Conservation (phyloP, 2,888 invertebrate species). For the Macaria notata region DNA sequence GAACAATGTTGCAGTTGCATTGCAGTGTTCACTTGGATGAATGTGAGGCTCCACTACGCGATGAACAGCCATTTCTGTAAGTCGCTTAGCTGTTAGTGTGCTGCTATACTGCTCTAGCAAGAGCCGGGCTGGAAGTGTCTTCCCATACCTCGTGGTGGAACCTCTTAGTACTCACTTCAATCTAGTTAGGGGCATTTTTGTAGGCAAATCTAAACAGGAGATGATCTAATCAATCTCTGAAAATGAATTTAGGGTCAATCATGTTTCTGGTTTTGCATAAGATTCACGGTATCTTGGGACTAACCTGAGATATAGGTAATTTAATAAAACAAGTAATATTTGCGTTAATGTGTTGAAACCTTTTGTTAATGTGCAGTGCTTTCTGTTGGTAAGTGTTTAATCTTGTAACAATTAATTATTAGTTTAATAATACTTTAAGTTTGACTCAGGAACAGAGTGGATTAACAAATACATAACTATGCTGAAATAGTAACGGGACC, state of each 20-base stretch:
- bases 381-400: constrained; percentile 64
- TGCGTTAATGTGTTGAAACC: constrained; percentile 64
- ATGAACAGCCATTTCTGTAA: constrained; percentile 23
- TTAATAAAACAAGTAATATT: constrained; percentile 31
- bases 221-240: constrained; percentile 53
- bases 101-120: constrained; percentile 12
- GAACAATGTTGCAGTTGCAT: too few species aligned
- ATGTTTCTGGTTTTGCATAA: constrained; percentile 42
- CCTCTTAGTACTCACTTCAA: constrained; percentile 43
- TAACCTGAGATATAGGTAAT: constrained; percentile 51
- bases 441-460: constrained; percentile 77
- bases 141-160: constrained; percentile 26
- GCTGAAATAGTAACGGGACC: constrained; percentile 59
- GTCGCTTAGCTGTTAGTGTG: constrained; percentile 19
- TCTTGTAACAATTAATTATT: too few species aligned
- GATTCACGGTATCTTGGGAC: constrained; percentile 42
- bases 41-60: constrained; percentile 21
- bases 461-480: constrained; percentile 43
- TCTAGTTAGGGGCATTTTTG: constrained; percentile 47
- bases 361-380: constrained; percentile 72
- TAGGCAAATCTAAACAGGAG: constrained; percentile 42
- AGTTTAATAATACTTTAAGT: constrained; percentile 64
- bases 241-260: constrained; percentile 40
- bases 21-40: constrained; percentile 14
- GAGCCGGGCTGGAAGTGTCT: constrained; percentile 30